Conservation (phyloP, 2,888 invertebrate genomes). For the Anthophora plumipes region DNA sequence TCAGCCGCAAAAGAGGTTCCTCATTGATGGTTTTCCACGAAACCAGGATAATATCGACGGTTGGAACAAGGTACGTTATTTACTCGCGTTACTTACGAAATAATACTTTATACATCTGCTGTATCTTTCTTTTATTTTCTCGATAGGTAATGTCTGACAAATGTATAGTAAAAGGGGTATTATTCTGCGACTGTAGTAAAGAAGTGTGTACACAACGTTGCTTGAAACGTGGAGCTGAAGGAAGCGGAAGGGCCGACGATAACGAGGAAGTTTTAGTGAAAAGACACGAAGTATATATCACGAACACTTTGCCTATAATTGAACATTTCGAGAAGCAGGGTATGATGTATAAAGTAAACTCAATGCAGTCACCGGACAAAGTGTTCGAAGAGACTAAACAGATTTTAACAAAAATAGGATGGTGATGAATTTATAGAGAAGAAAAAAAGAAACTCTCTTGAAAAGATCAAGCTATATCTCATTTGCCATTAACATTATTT, state of each 20-base stretch:
- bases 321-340: constrained; percentile 90
- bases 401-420: constrained; percentile 85
- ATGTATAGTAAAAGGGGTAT: constrained; percentile 92
- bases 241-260: constrained; percentile 97
- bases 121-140: neutral
- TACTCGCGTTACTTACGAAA: neutral
- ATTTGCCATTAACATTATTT: constrained; percentile 9
- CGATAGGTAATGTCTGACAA: constrained; percentile 91
- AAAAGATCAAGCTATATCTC: constrained; percentile 17
- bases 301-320: constrained; percentile 96
- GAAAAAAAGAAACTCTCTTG: neutral
- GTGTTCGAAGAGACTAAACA: constrained; percentile 88
- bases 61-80: constrained; percentile 88
- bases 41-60: constrained; percentile 98
- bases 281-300: constrained; percentile 93
- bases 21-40: constrained; percentile 99
- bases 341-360: constrained; percentile 91
- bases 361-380: constrained; percentile 88
- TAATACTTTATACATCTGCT: neutral
- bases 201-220: constrained; percentile 95
- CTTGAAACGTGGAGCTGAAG: constrained; percentile 93
- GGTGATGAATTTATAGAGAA: constrained; percentile 70
- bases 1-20: constrained; percentile 88
- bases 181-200: constrained; percentile 96
- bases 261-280: constrained; percentile 95